Evolutionary conservation across 2,113 vertebrate species (phyloP), one percentile per base, ranked within the genome.

Genomic region (Eidolon helvum): DNA sequence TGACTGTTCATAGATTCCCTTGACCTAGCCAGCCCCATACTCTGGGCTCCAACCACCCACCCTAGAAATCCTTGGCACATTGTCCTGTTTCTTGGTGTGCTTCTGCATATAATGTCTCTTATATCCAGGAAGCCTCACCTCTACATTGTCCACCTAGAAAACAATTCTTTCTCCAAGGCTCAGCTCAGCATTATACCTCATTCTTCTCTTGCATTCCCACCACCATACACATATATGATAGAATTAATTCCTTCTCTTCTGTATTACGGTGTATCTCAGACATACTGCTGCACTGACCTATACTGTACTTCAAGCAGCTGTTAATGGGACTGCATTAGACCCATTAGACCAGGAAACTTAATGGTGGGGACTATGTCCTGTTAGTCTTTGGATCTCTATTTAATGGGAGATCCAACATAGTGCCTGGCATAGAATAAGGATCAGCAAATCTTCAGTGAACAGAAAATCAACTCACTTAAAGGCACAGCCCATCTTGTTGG

Each of bases 91-190:
- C 57, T 59, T 43, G 19, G 57, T 59, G 18, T 88, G 87, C 88
- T 95, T 95, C 69, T 90, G 63, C 35, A 16, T 5, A 16, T 45
- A 19, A 21, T 66, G 40, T 69, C 8, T 38, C 50, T 79, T 30
- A n/a, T 79, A 40, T 92, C 87, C 71, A 63, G 55, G 35, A 83
- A 91, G 68, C 61, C 50, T 95, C 53, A 66, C 10, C 15, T 82
- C 35, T 24, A 77, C 10, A 43, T 97, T 87, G 66, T 72, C 72
- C 78, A 75, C 57, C 45, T 92, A 61, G 87, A 90, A 90, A 90
- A 80, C 50, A 75, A 75, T 40, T 95, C 33, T 66, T 66, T 71
- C 53, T 35, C 38, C 55, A 80, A 89, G 21, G 21, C 43, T 38
- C n/a, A 83, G 57, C 40, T 85, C 61, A 82, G 57, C 21, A 12